Conservation (phyloP, 2,797 vertebrate species). For the Melanotaenia parkinsoni region DNA sequence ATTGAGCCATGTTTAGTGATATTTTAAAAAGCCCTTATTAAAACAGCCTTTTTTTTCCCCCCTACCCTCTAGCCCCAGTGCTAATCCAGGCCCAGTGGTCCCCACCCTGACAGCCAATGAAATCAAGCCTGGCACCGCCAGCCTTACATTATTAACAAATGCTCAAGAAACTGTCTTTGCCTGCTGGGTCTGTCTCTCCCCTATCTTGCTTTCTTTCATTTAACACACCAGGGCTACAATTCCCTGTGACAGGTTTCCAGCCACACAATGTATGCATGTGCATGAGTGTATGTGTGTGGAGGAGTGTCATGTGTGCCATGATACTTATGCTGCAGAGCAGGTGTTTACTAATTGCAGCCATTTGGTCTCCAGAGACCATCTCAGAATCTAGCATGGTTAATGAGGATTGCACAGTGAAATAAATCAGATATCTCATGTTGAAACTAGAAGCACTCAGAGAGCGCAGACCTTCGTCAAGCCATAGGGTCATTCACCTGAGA, state of each 20-base stretch:
- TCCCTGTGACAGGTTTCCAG: conserved; percentile 57
- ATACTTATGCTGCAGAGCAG: conserved; percentile 46
- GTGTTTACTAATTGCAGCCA: conserved; percentile 78
- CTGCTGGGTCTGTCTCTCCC: conserved; percentile 53
- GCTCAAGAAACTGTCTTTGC: conserved; percentile 51
- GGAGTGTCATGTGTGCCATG: conserved; percentile 50
- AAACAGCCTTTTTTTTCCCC: conserved; percentile 32
- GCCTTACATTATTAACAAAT: conserved; percentile 65
- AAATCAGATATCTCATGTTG: conserved; percentile 69
- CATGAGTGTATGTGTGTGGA: conserved; percentile 17
- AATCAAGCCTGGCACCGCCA: conserved; percentile 67
- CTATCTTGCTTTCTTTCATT: conserved; percentile 58
- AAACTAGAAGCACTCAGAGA: conserved; percentile 25
- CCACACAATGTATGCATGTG: conserved; percentile 14
- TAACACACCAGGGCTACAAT: conserved; percentile 48
- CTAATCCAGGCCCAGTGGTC: conserved; percentile 59
- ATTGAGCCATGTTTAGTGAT: conserved; percentile 68
- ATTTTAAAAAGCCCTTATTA: conserved; percentile 71
- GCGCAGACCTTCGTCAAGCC: too few species aligned
- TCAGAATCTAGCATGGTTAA: conserved; percentile 60
- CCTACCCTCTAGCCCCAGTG: conserved; percentile 14
- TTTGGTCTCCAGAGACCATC: conserved; percentile 64
- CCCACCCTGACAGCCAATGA: conserved; percentile 65
- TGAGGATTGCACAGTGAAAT: conserved; percentile 66
- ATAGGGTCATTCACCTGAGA: too few species aligned